Percentiles rank a stretch among this genome's conserved stretches.
Conservation (phyloP, 2,113 vertebrate species). For the Corythornis vintsioides region DNA sequence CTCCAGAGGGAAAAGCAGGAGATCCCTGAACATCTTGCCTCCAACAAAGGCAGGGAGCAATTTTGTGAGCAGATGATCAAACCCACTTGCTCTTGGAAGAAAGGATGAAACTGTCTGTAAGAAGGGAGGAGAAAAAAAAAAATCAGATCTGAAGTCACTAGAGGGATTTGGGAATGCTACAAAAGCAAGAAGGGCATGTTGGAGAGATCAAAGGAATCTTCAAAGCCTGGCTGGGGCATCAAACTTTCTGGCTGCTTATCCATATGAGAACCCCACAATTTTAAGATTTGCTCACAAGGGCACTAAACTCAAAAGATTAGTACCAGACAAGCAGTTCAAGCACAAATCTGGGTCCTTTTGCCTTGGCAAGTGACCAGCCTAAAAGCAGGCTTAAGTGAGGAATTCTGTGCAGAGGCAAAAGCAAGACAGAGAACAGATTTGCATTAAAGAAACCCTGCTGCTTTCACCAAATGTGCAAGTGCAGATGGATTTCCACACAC, state of each 20-base stretch:
- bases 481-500: background rate
- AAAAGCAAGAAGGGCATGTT: background rate
- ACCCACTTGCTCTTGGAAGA: background rate
- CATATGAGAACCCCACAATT: background rate
- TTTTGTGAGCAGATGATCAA: background rate
- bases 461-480: background rate
- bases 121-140: background rate
- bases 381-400: background rate
- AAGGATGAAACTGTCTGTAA: background rate
- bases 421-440: background rate
- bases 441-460: background rate
- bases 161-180: background rate
- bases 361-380: background rate
- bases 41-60: background rate
- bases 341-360: background rate
- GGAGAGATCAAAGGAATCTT: background rate
- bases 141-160: background rate
- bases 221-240: background rate
- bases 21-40: background rate
- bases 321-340: background rate
- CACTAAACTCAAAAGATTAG: background rate
- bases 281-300: background rate
- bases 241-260: background rate
- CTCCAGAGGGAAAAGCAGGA: background rate
- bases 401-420: background rate